These are phyloP conservation scores for Lepus townsendii DNA, from an alignment of 2,797 vertebrate genomes.

Conservation along the genomic window DNA sequence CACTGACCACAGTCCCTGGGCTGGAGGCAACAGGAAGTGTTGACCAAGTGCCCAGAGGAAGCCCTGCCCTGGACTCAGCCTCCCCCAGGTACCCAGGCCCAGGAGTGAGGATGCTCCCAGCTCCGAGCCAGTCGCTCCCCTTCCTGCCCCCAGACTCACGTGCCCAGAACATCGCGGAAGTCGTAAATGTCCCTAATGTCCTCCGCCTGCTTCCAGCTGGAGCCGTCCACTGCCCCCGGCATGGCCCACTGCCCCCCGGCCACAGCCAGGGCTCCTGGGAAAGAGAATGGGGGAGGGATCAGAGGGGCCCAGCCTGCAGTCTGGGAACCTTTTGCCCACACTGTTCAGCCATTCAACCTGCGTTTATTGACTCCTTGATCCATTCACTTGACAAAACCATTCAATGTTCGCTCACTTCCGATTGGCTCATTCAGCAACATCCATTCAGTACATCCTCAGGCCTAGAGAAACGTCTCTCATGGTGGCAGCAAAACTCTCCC, in stretches of 20 bases:
- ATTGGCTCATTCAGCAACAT: conserved; percentile 56
- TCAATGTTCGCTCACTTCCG: conserved; percentile 46
- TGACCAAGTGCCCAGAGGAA: conserved; percentile 58
- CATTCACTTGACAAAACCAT: conserved; percentile 53
- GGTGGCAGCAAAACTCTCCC: conserved; percentile 51
- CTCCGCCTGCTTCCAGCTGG: conserved; percentile 90
- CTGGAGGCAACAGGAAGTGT: conserved; percentile 57
- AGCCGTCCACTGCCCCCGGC: conserved; percentile 88
- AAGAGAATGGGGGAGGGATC: neutral
- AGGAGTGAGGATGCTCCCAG: neutral
- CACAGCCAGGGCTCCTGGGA: conserved; percentile 83
- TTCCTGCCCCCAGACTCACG: conserved; percentile 85
- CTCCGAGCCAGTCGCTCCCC: neutral
- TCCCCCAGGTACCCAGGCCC: neutral
- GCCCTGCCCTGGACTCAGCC: neutral
- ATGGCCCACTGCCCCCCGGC: conserved; percentile 84
- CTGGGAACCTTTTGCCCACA: neutral
- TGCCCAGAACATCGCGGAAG: conserved; percentile 91
- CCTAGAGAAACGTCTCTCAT: conserved; percentile 17
- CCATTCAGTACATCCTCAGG: conserved; percentile 2
- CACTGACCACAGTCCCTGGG: neutral
- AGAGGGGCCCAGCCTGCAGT: neutral
- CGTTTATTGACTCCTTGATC: conserved; percentile 24
- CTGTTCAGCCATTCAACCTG: neutral
- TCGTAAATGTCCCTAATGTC: conserved; percentile 90